Evolutionary conservation across 2,888 invertebrate genomes (phyloP).

Genomic region (Troglohyphantes excavatus): DNA sequence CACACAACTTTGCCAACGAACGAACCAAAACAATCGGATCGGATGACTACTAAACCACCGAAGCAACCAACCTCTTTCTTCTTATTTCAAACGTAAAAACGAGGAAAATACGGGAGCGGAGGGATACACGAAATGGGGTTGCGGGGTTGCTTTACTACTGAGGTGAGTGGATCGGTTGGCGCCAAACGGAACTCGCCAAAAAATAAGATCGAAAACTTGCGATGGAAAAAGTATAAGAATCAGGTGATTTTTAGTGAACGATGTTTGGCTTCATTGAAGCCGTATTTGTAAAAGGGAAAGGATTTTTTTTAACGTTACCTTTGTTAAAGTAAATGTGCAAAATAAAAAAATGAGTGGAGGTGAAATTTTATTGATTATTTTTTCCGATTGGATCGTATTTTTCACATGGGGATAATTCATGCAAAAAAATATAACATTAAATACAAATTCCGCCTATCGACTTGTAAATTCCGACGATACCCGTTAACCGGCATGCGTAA

Average conservation of each 20-base stretch:
- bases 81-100: constrained; percentile 74
- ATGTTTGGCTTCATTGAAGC: constrained; percentile 30
- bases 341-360: no score
- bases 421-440: no score
- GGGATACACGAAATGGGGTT: constrained; percentile 27
- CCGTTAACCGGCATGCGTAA: no score
- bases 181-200: constrained; percentile 28
- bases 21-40: constrained; percentile 72
- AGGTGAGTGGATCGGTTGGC: not conserved
- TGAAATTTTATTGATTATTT: not conserved
- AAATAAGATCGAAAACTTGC: not conserved
- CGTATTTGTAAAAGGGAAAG: not conserved
- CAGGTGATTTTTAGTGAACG: not conserved
- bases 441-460: no score
- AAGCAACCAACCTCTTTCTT: not conserved
- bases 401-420: no score
- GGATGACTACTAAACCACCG: constrained; percentile 61
- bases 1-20: constrained; percentile 29
- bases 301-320: not conserved
- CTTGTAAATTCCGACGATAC: no score
- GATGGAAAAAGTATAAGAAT: not conserved
- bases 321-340: not conserved
- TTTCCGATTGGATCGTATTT: no score
- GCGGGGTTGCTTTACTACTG: constrained; percentile 15
- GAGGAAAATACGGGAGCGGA: constrained; percentile 35